These are phyloP conservation scores for Chromoteleia sp. DNA, from an alignment of 2,888 invertebrate genomes.

Conservation along the genomic window DNA sequence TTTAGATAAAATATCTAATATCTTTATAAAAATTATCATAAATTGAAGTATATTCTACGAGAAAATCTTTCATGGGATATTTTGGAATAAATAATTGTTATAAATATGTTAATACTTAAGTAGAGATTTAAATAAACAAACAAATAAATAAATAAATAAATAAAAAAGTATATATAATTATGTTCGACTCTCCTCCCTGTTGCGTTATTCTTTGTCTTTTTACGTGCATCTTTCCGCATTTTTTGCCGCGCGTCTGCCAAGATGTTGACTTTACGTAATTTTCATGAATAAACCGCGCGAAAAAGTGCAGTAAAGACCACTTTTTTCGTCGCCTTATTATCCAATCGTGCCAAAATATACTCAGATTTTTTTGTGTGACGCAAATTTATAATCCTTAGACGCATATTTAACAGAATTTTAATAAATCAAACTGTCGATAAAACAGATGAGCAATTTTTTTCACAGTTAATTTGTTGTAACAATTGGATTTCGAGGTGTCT, in stretches of 20 bases:
- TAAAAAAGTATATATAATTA: too few species aligned
- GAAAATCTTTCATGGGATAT: too few species aligned
- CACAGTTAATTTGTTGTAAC: background rate
- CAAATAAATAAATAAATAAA: too few species aligned
- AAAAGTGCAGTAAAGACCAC: constrained; percentile 46
- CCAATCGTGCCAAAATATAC: constrained; percentile 27
- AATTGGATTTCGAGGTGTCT: constrained; percentile 1
- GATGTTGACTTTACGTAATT: constrained; percentile 58
- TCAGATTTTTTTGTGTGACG: constrained; percentile 9
- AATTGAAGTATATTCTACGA: too few species aligned
- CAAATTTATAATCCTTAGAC: background rate
- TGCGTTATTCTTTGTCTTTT: too few species aligned
- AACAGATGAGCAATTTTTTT: background rate
- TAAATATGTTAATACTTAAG: too few species aligned
- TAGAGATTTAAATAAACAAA: too few species aligned
- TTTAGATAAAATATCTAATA: too few species aligned
- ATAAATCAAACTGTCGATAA: constrained; percentile 13
- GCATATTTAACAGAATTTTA: constrained; percentile 1
- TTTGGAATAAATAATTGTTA: too few species aligned
- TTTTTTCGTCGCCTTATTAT: constrained; percentile 27
- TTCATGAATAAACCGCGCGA: constrained; percentile 48
- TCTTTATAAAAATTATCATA: too few species aligned
- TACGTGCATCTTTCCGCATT: constrained; percentile 43
- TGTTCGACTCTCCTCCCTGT: too few species aligned
- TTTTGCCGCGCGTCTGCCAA: constrained; percentile 46